Evolutionary conservation across 2,888 invertebrate species (phyloP), one percentile per base, ranked within the genome.

Genomic region (Clusia tigrina): DNA sequence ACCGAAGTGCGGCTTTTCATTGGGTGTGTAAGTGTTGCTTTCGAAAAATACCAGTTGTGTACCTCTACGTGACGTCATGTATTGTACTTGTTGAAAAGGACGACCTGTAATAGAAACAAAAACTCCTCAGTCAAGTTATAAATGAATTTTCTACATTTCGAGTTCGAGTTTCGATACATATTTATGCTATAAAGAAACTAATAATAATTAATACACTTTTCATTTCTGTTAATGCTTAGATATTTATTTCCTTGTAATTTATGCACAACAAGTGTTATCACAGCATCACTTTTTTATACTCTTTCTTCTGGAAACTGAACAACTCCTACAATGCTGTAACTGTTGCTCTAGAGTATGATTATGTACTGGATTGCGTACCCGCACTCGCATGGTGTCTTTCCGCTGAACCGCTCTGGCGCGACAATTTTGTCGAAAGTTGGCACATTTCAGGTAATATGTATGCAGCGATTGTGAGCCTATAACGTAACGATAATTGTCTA

Each of bases 11-110:
- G 73, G 62, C 69, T 80, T 82, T 51, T 81, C 81, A 60, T 84
- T 84, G 32, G 84, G 84, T 12, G 84, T 84, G 62, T 80, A 84
- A 0, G 83, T 82, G 65, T 84, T 82, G 38, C 74, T 73, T 63
- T 79, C 74, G 60, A 76, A 74, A 51, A 77, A 69, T 22, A 81
- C 78, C 59, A 82, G 60, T 58, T 78, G 76, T 18, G 81, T 82
- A 54, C 81, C 81, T 18, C 82, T 78, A 46, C 70, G 67, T 17
- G 75, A 76, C 53, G 63, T 67, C 10, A 72, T 72, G 38, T 76
- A 76, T 25, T 69, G 69, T 1, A 71, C 70, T 5, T 32, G 55
- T 20, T 20, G 63, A 22, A 57, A 32, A 12, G 20, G 63, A 18
- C 23, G 24, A 64, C 59, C 65, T 65, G 65, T 53, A 69, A 67